A percentile compares a stretch with the other conserved stretches of the same genome.
Conservation (phyloP, 2,113 vertebrate genomes). For the Eonycteris spelaea region DNA sequence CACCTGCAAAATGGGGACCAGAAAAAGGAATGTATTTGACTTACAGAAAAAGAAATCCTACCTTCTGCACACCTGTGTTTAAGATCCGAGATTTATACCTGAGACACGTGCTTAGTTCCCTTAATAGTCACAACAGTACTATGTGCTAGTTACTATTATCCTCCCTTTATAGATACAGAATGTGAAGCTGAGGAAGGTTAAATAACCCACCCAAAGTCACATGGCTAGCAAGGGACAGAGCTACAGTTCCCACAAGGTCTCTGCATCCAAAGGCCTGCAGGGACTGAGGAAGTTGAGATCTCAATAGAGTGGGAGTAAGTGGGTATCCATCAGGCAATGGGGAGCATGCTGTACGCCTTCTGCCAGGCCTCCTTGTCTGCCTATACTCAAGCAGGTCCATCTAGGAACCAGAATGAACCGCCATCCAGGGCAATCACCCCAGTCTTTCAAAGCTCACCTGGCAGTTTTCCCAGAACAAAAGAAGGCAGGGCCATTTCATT, state of each 20-base stretch:
- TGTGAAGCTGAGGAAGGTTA: neutral
- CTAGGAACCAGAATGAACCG: slow-evolving; percentile 50
- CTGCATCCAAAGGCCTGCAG: neutral
- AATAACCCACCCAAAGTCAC: neutral
- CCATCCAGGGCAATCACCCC: slow-evolving; percentile 64
- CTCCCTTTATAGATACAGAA: neutral
- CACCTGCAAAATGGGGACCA: neutral
- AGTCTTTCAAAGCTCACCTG: slow-evolving; percentile 79
- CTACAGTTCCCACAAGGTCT: neutral
- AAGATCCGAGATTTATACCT: neutral
- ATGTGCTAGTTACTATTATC: neutral
- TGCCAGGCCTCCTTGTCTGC: slow-evolving; percentile 61
- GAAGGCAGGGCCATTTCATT: slow-evolving; percentile 77
- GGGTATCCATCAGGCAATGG: neutral
- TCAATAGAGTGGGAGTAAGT: neutral
- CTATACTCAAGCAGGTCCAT: slow-evolving; percentile 58
- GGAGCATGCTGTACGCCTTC: neutral
- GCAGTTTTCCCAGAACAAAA: slow-evolving; percentile 82
- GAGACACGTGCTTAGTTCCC: neutral
- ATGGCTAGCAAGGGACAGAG: neutral
- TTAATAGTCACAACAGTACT: neutral
- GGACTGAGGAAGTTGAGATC: neutral
- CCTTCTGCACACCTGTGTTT: neutral
- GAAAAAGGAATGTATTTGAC: neutral
- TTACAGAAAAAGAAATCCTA: neutral